Conservation (phyloP, 2,888 invertebrate genomes). For the Hypsopygia costalis region DNA sequence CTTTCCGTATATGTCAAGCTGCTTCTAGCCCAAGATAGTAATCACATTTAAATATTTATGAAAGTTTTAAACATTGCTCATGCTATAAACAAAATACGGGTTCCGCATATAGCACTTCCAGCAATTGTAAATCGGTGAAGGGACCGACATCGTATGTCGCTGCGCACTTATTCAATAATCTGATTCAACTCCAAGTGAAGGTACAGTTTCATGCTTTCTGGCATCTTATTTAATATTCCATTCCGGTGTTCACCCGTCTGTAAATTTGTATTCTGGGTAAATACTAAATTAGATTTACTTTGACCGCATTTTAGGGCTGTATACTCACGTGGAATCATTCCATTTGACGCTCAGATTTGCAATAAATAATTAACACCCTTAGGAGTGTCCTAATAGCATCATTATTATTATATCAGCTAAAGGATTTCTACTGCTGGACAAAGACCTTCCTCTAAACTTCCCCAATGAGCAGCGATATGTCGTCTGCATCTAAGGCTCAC, state of each 20-base stretch:
- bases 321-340: not conserved
- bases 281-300: conserved; percentile 29
- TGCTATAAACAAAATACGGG: not conserved
- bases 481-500: too few species aligned
- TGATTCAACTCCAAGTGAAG: conserved; percentile 59
- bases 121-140: conserved; percentile 21
- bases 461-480: too few species aligned
- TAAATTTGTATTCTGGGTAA: conserved; percentile 29
- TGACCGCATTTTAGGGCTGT: conserved; percentile 12
- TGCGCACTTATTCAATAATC: conserved; percentile 67
- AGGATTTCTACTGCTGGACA: too few species aligned
- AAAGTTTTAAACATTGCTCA: too few species aligned
- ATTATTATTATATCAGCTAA: too few species aligned
- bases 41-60: too few species aligned
- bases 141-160: conserved; percentile 47
- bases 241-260: conserved; percentile 38
- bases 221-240: conserved; percentile 64
- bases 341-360: not conserved
- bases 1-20: too few species aligned
- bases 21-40: too few species aligned
- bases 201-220: conserved; percentile 62
- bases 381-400: too few species aligned
- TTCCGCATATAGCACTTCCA: conserved; percentile 7
- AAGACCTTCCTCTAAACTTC: too few species aligned
- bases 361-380: not conserved